A percentile compares a stretch with the other conserved stretches of the same genome.
phyloP scores from a whole-genome alignment of 2,888 invertebrate genomes.

The Alviniconcha strummeri region DNA sequence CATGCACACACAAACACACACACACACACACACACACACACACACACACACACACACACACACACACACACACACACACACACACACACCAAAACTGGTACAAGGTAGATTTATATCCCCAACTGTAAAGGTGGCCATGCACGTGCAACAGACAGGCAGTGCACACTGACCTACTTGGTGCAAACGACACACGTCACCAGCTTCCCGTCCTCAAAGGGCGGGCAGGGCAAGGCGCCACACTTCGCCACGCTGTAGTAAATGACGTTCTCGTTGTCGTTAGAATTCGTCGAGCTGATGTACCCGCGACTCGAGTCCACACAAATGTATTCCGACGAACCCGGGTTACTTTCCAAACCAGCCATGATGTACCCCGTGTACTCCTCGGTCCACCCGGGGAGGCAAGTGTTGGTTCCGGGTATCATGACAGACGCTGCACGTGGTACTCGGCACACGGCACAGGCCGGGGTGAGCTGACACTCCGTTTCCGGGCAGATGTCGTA shows the following conservation, averaged over 20 bases:
- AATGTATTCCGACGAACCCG: background rate
- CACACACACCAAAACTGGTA: too few relatives aligned
- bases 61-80: too few relatives aligned
- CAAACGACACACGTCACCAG: background rate
- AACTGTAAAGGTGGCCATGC: too few relatives aligned
- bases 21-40: too few relatives aligned
- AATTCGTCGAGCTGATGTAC: background rate
- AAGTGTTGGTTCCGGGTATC: slow-evolving; percentile 8
- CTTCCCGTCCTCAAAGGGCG: background rate
- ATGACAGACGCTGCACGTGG: background rate
- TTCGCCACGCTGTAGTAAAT: background rate
- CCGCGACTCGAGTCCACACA: background rate
- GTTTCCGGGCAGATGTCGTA: too few relatives aligned
- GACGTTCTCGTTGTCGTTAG: background rate
- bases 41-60: too few relatives aligned
- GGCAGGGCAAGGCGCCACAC: background rate
- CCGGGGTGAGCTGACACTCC: too few relatives aligned
- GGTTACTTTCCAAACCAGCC: background rate
- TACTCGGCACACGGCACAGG: background rate
- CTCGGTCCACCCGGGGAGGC: background rate
- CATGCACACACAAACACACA: too few relatives aligned
- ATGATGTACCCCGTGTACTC: slow-evolving; percentile 2
- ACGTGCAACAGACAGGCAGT: too few relatives aligned
- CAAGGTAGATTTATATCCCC: too few relatives aligned
- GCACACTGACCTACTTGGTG: background rate